These are phyloP conservation scores for Hormaphis cornu DNA, from an alignment of 1,140 invertebrate species.

Conservation along the genomic window DNA sequence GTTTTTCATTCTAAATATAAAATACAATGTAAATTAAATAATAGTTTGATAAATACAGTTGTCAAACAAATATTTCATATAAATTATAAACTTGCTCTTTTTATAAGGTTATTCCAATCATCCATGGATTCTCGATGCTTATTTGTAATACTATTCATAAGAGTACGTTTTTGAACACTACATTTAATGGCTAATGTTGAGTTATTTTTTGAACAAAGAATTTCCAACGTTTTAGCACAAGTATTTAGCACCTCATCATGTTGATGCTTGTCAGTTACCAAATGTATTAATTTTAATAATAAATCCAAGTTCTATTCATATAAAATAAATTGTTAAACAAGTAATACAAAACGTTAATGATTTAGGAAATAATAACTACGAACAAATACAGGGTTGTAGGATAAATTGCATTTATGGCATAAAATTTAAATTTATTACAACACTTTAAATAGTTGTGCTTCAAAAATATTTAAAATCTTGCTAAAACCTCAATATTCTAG, in stretches of 20 bases:
- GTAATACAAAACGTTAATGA: slow-evolving; percentile 32
- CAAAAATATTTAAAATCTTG: not conserved
- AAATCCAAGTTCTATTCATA: slow-evolving; percentile 57
- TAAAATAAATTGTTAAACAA: too few relatives aligned
- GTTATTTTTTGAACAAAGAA: slow-evolving; percentile 79
- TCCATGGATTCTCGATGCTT: slow-evolving; percentile 82
- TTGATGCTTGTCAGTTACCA: slow-evolving; percentile 78
- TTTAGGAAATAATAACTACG: too few relatives aligned
- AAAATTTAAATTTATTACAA: too few relatives aligned
- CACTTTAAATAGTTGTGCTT: not conserved
- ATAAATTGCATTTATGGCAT: too few relatives aligned
- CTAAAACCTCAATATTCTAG: not conserved
- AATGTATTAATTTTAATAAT: slow-evolving; percentile 70
- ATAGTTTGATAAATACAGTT: not conserved
- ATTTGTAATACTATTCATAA: slow-evolving; percentile 83
- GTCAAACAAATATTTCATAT: not conserved
- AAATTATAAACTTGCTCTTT: slow-evolving; percentile 44
- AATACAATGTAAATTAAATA: not conserved
- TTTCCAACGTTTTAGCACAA: slow-evolving; percentile 84
- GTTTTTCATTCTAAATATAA: slow-evolving; percentile 59
- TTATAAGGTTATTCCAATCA: slow-evolving; percentile 68
- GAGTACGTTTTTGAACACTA: slow-evolving; percentile 62
- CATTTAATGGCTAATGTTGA: slow-evolving; percentile 76
- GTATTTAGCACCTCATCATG: slow-evolving; percentile 89
- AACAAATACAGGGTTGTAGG: too few relatives aligned